Evolutionary conservation across 2,113 vertebrate species (phyloP).

Genomic region (Colaptes auratus): DNA sequence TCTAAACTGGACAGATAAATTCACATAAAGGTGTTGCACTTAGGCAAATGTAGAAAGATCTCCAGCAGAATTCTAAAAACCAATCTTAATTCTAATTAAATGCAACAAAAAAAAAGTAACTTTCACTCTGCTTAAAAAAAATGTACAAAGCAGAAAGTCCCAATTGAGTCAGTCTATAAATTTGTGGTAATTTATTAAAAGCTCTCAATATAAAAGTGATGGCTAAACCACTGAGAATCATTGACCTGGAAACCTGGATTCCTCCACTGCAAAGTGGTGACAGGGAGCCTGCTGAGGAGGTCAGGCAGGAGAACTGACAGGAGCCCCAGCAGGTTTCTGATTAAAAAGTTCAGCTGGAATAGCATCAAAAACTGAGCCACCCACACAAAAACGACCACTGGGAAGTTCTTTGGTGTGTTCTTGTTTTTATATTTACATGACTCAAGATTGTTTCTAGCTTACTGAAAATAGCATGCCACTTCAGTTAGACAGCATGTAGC

Average conservation of each 20-base stretch:
- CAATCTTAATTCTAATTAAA: background rate
- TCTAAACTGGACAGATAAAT: background rate
- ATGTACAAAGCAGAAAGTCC: background rate
- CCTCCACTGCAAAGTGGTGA: background rate
- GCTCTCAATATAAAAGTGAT: background rate
- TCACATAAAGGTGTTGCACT: background rate
- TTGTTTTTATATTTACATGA: background rate
- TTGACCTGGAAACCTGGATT: slow-evolving; percentile 20
- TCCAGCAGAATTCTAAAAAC: background rate
- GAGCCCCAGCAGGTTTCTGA: background rate
- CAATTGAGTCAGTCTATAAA: background rate
- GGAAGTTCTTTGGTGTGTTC: background rate
- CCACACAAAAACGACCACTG: background rate
- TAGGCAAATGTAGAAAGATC: background rate
- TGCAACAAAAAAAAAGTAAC: background rate
- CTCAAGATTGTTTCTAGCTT: background rate
- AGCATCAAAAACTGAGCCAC: background rate
- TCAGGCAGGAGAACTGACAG: no score
- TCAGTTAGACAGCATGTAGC: background rate
- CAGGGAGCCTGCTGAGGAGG: background rate
- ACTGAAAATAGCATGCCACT: background rate
- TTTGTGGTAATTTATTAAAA: background rate
- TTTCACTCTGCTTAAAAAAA: background rate
- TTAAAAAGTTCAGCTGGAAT: slow-evolving; percentile 7
- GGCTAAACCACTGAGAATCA: background rate